Evolutionary conservation across 2,113 vertebrate genomes (phyloP), one percentile per base, ranked within the genome.

Genomic region (Onychostruthus taczanowskii): DNA sequence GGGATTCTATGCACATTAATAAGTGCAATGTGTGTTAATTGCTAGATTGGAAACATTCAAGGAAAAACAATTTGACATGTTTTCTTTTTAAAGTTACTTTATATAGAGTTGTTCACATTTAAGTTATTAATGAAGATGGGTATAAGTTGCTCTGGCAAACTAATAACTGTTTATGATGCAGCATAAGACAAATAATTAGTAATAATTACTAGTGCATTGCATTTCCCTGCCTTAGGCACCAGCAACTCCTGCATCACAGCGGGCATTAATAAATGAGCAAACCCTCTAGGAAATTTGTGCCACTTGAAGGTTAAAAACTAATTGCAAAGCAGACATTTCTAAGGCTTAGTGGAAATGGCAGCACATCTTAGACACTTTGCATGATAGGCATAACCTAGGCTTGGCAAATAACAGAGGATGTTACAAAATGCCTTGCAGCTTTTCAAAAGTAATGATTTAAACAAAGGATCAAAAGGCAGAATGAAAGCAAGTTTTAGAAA

Each of bases 311-410:
- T 95, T 64, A 91, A 91, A 94, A 93, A 86, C 69, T 4, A 62
- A 89, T 95, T 94, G 95, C 73, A 87, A 91, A 84, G 76, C 31
- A 67, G 89, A 35, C 5, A 27, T 84, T 92, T 89, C 49, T 67
- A 82, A 89, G 46, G 62, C 66, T 89, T 95, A 94, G 76, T 91
- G 84, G 28, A 89, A 95, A 91, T 58, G 66, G 84, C 77, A 85
- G 74, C 72, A 58, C n/a, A 49, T 88, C 90, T 92, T 19, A 90
- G 64, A 73, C 35, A 33, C 23, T 75, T 89, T 22, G 16, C n/a
- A n/a, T 33, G 37, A 53, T 33, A 84, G 69, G 35, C 27, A 55
- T 84, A 82, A 88, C 46, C 63, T 84, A 31, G 59, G 20, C 43
- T 92, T 68, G 61, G 73, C 81, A 87, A 87, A 82, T 93, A 89